Conservation (phyloP, 2,113 vertebrate species). For the Corythoichthys haematopterus region DNA sequence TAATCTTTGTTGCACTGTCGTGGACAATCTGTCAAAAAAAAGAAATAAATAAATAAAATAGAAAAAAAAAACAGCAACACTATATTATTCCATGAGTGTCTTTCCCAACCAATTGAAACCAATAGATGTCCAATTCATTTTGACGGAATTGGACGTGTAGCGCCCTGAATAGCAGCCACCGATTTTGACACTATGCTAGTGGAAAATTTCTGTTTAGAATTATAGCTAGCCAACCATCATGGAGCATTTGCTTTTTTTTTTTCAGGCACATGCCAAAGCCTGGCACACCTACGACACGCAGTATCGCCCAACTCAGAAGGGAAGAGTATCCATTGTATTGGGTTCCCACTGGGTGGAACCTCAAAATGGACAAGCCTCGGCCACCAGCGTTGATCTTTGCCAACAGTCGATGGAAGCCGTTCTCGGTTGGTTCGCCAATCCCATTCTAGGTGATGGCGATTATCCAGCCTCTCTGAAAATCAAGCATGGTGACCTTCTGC, state of each 20-base stretch:
- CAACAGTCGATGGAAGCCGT: constrained; percentile 84
- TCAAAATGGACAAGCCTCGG: constrained; percentile 60
- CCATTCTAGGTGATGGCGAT: constrained; percentile 83
- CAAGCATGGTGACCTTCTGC: constrained; percentile 63
- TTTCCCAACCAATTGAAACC: too few species aligned
- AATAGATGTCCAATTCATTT: too few species aligned
- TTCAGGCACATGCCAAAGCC: constrained; percentile 86
- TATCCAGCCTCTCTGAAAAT: constrained; percentile 81
- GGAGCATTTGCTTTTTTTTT: constrained; percentile 18
- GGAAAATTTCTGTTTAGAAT: too few species aligned
- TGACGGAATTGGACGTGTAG: too few species aligned
- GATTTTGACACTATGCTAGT: too few species aligned
- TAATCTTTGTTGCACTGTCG: too few species aligned
- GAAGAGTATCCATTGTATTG: constrained; percentile 84
- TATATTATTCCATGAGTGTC: too few species aligned
- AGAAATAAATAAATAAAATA: too few species aligned
- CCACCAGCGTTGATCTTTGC: constrained; percentile 70
- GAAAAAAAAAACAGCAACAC: too few species aligned
- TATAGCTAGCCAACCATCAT: too few species aligned
- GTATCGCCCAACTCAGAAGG: constrained; percentile 81
- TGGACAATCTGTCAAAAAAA: too few species aligned
- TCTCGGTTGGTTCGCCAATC: constrained; percentile 90
- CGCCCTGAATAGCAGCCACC: too few species aligned
- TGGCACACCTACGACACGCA: constrained; percentile 83
- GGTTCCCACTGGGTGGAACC: constrained; percentile 95